phyloP scores from a whole-genome alignment of 2,113 vertebrate genomes.

The Cheirogaleus medius region DNA sequence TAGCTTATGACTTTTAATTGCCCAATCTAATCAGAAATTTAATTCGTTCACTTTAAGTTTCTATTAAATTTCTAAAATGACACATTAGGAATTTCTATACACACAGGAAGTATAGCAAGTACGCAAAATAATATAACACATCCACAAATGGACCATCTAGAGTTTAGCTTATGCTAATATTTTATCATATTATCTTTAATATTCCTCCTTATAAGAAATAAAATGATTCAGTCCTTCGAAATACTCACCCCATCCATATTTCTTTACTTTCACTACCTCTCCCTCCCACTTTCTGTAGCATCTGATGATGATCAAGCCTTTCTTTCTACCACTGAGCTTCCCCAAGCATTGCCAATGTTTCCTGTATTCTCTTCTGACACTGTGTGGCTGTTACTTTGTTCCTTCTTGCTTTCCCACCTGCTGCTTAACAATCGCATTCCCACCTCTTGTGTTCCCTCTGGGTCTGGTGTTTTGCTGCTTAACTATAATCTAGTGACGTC shows the following conservation, averaged over 20 bases:
- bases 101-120: background rate
- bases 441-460: accelerated
- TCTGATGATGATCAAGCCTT: background rate
- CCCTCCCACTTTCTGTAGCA: background rate
- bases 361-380: background rate
- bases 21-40: background rate
- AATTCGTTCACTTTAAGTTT: background rate
- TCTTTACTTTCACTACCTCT: background rate
- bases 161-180: background rate
- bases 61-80: background rate
- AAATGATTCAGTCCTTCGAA: background rate
- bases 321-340: background rate
- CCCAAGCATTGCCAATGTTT: too few species aligned
- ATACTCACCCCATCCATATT: too few species aligned
- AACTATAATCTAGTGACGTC: background rate
- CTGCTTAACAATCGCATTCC: background rate
- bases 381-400: background rate
- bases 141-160: too few species aligned
- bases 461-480: background rate
- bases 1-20: background rate
- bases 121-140: background rate
- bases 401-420: background rate
- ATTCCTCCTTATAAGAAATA: background rate
- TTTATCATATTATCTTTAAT: background rate
- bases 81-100: background rate